Evolutionary conservation across 2,888 invertebrate species (phyloP).

Genomic region (Drosophila greeni): DNA sequence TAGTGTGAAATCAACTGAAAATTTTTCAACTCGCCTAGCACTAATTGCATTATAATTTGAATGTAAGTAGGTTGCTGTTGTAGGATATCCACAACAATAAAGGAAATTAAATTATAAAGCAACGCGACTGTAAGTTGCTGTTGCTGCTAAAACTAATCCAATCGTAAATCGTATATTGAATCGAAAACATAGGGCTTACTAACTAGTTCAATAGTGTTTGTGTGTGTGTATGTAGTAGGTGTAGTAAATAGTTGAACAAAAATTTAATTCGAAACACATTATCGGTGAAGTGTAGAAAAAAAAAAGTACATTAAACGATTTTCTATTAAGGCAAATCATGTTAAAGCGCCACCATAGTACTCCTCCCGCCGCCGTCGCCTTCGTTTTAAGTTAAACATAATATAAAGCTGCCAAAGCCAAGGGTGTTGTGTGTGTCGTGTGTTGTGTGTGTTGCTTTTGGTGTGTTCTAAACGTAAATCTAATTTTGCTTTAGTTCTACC

Average conservation of each 20-base stretch:
- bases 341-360: slow-evolving; percentile 35
- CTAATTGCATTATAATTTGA: slow-evolving; percentile 53
- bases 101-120: slow-evolving; percentile 31
- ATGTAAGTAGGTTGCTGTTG: slow-evolving; percentile 11
- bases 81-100: slow-evolving; percentile 10
- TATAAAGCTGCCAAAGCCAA: slow-evolving; percentile 55
- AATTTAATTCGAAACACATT: slow-evolving; percentile 50
- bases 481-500: slow-evolving; percentile 38
- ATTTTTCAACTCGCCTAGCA: slow-evolving; percentile 36
- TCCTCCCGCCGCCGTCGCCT: neutral
- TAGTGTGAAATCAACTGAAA: slow-evolving; percentile 35
- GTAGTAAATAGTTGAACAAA: slow-evolving; percentile 26
- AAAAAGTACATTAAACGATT: slow-evolving; percentile 39
- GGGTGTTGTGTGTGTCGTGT: slow-evolving; percentile 17
- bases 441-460: slow-evolving; percentile 25
- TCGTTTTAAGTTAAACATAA: slow-evolving; percentile 44
- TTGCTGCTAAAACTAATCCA: slow-evolving; percentile 28
- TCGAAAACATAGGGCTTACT: slow-evolving; percentile 40
- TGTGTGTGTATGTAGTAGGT: slow-evolving; percentile 6
- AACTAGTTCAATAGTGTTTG: slow-evolving; percentile 38
- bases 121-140: slow-evolving; percentile 3
- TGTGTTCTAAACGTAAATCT: slow-evolving; percentile 37
- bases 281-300: slow-evolving; percentile 33
- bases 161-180: slow-evolving; percentile 47
- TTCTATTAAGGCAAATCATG: slow-evolving; percentile 69